Conservation (phyloP, 2,888 invertebrate genomes). For the Cephus sareptanus region DNA sequence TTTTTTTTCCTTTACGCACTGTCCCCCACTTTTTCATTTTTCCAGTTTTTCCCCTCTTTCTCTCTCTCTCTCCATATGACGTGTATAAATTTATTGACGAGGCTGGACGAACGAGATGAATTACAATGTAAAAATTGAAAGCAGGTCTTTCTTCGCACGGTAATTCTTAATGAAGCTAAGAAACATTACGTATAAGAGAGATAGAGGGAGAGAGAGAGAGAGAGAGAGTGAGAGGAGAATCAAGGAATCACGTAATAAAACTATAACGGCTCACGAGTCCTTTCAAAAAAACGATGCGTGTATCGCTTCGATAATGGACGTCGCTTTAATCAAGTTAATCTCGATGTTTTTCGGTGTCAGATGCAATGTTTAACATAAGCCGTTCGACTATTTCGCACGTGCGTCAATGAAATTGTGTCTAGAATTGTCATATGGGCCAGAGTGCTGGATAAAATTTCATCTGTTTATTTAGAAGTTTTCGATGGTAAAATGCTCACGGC, state of each 20-base stretch:
- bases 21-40: neutral
- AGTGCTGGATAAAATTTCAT: neutral
- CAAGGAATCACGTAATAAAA: neutral
- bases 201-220: neutral
- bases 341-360: neutral
- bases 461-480: neutral
- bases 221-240: neutral
- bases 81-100: neutral
- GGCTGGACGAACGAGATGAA: neutral
- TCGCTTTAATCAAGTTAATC: neutral
- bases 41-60: neutral
- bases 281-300: neutral
- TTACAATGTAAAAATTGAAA: neutral
- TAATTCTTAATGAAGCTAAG: neutral
- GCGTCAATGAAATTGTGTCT: no score
- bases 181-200: neutral
- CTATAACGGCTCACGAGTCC: neutral
- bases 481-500: neutral
- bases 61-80: no score
- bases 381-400: neutral
- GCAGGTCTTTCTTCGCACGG: neutral
- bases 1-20: neutral
- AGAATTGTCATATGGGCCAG: neutral
- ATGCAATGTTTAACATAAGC: neutral
- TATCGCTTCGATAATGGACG: neutral